Percentiles rank a stretch among this genome's conserved stretches.
phyloP scores from a whole-genome alignment of 2,113 vertebrate genomes.

The Ranitomeya imitator region DNA sequence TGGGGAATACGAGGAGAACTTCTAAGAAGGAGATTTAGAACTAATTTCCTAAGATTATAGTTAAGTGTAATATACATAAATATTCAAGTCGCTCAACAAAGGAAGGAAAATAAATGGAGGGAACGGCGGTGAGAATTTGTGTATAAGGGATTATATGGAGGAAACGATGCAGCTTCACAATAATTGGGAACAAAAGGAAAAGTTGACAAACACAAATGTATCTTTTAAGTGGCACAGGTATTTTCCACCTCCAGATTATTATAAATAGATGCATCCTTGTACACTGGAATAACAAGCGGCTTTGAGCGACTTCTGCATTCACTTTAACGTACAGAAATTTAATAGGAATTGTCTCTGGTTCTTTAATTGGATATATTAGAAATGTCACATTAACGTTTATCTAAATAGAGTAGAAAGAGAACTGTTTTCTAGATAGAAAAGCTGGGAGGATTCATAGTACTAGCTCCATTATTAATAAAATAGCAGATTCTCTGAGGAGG shows the following conservation, averaged over 20 bases:
- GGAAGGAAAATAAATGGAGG: background rate
- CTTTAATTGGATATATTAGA: constrained; percentile 21
- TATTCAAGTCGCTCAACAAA: constrained; percentile 9
- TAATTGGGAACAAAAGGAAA: constrained; percentile 34
- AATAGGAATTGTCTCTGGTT: constrained; percentile 4
- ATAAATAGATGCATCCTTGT: constrained; percentile 42
- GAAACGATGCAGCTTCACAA: constrained; percentile 15
- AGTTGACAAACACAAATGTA: constrained; percentile 7
- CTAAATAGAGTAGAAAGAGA: background rate
- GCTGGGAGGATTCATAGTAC: background rate
- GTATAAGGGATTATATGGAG: constrained; percentile 32
- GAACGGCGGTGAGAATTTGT: background rate
- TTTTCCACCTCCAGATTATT: constrained; percentile 46
- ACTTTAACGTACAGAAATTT: background rate
- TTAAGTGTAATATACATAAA: background rate
- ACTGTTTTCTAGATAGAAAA: background rate
- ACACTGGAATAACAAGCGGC: constrained; percentile 21
- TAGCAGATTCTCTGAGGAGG: no score
- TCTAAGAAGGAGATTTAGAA: background rate
- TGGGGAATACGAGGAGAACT: background rate
- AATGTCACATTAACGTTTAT: background rate
- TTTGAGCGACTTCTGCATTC: background rate
- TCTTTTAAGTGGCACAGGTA: constrained; percentile 28
- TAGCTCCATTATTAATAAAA: background rate
- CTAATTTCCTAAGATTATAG: background rate